phyloP scores from a whole-genome alignment of 2,888 invertebrate species.

The Macropis europaea region DNA sequence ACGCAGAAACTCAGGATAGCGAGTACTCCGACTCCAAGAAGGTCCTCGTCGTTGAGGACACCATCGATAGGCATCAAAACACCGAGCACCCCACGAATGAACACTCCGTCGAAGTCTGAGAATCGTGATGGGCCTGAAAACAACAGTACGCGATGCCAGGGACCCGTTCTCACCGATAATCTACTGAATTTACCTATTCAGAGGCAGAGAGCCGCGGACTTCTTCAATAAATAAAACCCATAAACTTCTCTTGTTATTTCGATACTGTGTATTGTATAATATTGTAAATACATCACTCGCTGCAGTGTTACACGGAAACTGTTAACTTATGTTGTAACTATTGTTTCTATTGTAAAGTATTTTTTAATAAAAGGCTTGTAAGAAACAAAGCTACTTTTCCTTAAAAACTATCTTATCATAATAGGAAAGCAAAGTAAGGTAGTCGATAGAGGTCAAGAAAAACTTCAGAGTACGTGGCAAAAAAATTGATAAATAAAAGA shows the following conservation, averaged over 20 bases:
- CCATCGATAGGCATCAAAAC: slow-evolving; percentile 74
- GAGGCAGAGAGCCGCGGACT: slow-evolving; percentile 90
- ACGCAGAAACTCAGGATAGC: slow-evolving; percentile 82
- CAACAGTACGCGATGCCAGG: slow-evolving; percentile 57
- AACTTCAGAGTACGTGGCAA: no score
- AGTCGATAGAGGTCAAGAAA: no score
- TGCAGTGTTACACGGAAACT: background rate
- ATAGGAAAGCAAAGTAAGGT: no score
- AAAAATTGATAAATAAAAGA: no score
- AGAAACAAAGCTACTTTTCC: no score
- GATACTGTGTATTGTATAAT: slow-evolving; percentile 17
- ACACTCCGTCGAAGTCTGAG: slow-evolving; percentile 69
- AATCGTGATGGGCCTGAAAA: slow-evolving; percentile 62
- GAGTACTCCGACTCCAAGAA: slow-evolving; percentile 75
- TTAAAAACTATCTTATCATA: no score
- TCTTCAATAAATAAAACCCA: slow-evolving; percentile 82
- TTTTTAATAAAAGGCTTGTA: slow-evolving; percentile 35
- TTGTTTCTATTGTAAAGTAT: slow-evolving; percentile 19
- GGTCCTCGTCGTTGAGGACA: slow-evolving; percentile 79
- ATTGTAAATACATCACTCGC: slow-evolving; percentile 35
- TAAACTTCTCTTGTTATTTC: background rate
- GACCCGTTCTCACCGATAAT: slow-evolving; percentile 88
- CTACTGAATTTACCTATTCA: slow-evolving; percentile 89
- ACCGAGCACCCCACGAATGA: slow-evolving; percentile 75
- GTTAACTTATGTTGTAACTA: slow-evolving; percentile 13